Conservation (phyloP, 1,140 invertebrate species). For the Chionoecetes opilio region DNA sequence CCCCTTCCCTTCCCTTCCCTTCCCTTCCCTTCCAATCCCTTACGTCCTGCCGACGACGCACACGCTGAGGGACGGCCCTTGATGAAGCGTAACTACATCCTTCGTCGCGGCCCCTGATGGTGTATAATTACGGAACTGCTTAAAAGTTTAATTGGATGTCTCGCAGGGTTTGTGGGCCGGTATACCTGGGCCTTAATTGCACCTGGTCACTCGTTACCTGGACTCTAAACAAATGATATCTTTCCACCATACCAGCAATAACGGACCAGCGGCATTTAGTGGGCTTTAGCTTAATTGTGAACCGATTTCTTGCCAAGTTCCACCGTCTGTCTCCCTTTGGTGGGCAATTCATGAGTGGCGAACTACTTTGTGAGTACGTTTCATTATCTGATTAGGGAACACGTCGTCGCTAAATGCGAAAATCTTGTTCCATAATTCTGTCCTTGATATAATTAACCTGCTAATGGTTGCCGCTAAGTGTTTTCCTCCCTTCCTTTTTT, state of each 20-base stretch:
- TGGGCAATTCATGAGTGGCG: background rate
- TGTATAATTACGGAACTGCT: background rate
- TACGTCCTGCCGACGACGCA: background rate
- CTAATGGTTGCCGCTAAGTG: too few relatives aligned
- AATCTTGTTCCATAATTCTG: too few relatives aligned
- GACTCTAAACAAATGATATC: constrained; percentile 7
- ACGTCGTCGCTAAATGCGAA: too few relatives aligned
- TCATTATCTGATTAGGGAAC: background rate
- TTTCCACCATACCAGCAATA: background rate
- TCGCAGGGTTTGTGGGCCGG: background rate
- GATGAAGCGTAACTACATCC: background rate
- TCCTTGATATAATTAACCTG: too few relatives aligned
- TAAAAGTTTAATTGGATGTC: constrained; percentile 12
- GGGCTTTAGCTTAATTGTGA: background rate
- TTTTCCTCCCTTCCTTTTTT: too few relatives aligned
- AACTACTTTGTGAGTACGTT: background rate
- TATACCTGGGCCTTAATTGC: background rate
- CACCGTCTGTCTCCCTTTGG: too few relatives aligned
- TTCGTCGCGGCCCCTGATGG: constrained; percentile 1
- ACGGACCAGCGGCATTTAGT: background rate
- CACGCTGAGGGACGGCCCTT: background rate
- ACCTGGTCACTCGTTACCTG: background rate
- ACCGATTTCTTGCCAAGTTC: background rate
- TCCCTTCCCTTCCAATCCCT: background rate
- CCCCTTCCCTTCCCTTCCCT: too few relatives aligned